Evolutionary conservation across 2,888 invertebrate species (phyloP), one percentile per base, ranked within the genome.

Genomic region (Papilio protenor): DNA sequence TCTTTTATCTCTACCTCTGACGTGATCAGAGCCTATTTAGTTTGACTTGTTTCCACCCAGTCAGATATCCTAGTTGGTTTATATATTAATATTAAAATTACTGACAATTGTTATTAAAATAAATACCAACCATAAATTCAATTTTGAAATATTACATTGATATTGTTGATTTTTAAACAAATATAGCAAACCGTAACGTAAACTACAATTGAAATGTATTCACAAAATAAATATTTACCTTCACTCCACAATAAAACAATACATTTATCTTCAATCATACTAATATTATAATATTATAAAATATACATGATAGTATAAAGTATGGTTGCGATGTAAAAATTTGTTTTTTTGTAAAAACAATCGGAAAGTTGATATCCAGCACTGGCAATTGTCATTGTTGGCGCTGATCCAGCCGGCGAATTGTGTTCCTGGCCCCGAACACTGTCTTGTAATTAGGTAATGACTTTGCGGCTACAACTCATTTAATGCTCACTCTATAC

Each of bases 401-500:
- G 77, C 77, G 21, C 57, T 69, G 57, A 66, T 77, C 77, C 77
- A 77, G 59, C 12, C 73, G 45, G 57, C 27, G 73, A 77, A 77
- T 77, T 77, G 69, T 69, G 57, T 57, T 57, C 45, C 73, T 66
- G 73, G 77, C 69, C 57, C 21, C 47, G 45, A n/a, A 55, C 69
- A 73, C 69, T 73, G 69, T 73, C 61, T 77, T 57, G 57, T 47
- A 73, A 77, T 77, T 57, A 73, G 57, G 77, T 77, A 77, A 73
- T 77, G 73, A 73, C 73, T 77, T 66, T 45, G 73, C 66, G 57
- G 66, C n/a, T 77, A 33, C 66, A 57, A 23, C 66, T 77, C 73
- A 73, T 69, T 77, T 73, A 71, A 59, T 49, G 47, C 16, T 71
- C n/a, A 33, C 47, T 61, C 33, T n/a, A 47, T 47, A 72, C 49